phyloP scores from a whole-genome alignment of 2,888 invertebrate species.

The Nomada fucata region DNA sequence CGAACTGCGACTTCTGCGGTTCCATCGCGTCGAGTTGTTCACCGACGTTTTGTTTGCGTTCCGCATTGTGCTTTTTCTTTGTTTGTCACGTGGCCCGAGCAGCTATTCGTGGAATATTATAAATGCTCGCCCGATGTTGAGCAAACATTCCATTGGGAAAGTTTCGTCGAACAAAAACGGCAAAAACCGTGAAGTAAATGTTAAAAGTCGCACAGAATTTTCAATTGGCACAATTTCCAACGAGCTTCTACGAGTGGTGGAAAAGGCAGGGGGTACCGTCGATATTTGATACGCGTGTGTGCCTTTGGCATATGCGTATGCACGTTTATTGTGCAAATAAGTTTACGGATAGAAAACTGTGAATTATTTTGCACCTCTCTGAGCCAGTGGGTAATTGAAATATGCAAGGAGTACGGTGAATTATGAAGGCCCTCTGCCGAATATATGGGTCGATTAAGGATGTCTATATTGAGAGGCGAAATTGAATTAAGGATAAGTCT shows the following conservation, averaged over 20 bases:
- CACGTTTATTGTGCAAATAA: neutral
- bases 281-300: neutral
- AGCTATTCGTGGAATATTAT: neutral
- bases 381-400: slow-evolving; percentile 1
- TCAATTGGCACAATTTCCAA: slow-evolving; percentile 17
- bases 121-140: neutral
- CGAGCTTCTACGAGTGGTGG: neutral
- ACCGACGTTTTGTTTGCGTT: neutral
- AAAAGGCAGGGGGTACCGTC: neutral
- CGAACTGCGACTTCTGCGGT: slow-evolving; percentile 11
- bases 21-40: neutral
- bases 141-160: neutral
- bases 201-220: neutral
- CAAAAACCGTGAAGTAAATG: neutral
- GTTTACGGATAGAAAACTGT: neutral
- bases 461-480: neutral
- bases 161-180: neutral
- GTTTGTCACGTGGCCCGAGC: neutral
- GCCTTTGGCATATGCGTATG: too few relatives aligned
- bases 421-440: slow-evolving; percentile 13
- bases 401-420: slow-evolving; percentile 26
- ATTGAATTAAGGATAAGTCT: slow-evolving; percentile 2
- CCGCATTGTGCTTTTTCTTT: neutral
- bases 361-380: slow-evolving; percentile 35
- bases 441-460: slow-evolving; percentile 11